These are phyloP conservation scores for Stenodema calcarata DNA, from an alignment of 2,888 invertebrate genomes.

Conservation along the genomic window DNA sequence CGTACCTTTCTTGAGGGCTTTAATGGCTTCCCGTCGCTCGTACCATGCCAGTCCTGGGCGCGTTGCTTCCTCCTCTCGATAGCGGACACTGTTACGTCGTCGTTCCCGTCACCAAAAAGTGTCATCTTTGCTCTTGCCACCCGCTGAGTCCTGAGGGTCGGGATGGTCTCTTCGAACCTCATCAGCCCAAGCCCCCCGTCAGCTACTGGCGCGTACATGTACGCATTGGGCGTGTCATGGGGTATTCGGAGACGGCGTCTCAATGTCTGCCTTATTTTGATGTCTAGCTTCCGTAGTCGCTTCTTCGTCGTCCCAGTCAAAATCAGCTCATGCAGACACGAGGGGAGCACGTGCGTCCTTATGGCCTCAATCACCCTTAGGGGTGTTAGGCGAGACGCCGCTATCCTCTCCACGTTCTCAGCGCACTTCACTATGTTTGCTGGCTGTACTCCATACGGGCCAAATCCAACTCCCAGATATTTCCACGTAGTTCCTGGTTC, in stretches of 20 bases:
- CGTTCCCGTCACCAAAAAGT: neutral
- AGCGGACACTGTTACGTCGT: neutral
- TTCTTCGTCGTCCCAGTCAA: slow-evolving; percentile 57
- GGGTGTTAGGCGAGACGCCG: slow-evolving; percentile 59
- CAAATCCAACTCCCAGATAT: neutral
- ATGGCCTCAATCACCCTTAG: slow-evolving; percentile 61
- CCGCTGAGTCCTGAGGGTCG: neutral
- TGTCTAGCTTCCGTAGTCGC: slow-evolving; percentile 59
- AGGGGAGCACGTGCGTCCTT: slow-evolving; percentile 60
- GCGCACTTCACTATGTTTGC: neutral
- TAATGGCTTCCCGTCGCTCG: neutral
- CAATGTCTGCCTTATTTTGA: slow-evolving; percentile 58
- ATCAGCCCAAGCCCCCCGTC: slow-evolving; percentile 56
- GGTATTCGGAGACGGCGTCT: slow-evolving; percentile 60
- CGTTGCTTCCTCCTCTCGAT: neutral
- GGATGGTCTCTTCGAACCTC: slow-evolving; percentile 50
- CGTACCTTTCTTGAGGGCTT: neutral
- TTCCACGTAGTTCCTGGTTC: neutral
- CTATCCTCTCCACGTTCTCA: neutral
- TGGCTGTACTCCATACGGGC: neutral
- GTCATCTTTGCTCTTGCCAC: neutral
- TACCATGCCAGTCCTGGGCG: neutral
- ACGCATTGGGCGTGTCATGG: slow-evolving; percentile 58
- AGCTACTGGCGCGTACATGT: slow-evolving; percentile 58
- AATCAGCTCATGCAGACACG: slow-evolving; percentile 60